These are phyloP conservation scores for Decapterus maruadsi DNA, from an alignment of 2,797 vertebrate genomes.

Conservation along the genomic window DNA sequence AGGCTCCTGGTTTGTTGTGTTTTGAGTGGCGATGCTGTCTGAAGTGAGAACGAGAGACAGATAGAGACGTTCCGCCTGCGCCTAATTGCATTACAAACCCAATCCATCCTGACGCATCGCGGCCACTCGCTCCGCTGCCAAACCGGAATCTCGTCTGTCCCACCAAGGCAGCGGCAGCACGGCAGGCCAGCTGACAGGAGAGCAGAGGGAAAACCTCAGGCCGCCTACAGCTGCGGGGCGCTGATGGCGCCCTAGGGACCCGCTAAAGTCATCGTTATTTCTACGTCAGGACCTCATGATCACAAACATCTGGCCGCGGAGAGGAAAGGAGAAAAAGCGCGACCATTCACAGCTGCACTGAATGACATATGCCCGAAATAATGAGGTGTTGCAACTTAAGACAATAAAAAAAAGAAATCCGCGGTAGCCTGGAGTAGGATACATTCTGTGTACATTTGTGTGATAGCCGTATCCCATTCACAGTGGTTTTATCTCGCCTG, in stretches of 20 bases:
- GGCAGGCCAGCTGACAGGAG: conserved; percentile 23
- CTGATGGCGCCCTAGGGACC: conserved; percentile 39
- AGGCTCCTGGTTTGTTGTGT: neutral
- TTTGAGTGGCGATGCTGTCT: neutral
- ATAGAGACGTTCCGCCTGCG: neutral
- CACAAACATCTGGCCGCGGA: conserved; percentile 47
- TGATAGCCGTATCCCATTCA: conserved; percentile 42
- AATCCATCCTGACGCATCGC: conserved; percentile 42
- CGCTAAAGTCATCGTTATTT: conserved; percentile 33
- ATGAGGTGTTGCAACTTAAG: conserved; percentile 22
- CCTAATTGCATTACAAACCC: conserved; percentile 24
- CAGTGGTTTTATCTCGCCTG: conserved; percentile 41
- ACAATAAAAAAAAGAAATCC: conserved; percentile 12
- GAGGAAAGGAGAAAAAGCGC: neutral
- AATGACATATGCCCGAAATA: conserved; percentile 5
- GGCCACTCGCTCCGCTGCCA: conserved; percentile 17
- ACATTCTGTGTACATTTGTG: conserved; percentile 35
- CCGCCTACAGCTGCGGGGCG: conserved; percentile 42
- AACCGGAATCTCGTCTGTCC: conserved; percentile 17
- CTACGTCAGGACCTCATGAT: conserved; percentile 44
- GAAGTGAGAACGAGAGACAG: conserved; percentile 25
- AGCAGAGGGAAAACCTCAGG: conserved; percentile 21
- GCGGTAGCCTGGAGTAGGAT: conserved; percentile 19
- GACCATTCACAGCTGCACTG: neutral
- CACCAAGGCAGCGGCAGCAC: neutral